Conservation (phyloP, 2,113 vertebrate genomes). For the Ranitomeya variabilis region DNA sequence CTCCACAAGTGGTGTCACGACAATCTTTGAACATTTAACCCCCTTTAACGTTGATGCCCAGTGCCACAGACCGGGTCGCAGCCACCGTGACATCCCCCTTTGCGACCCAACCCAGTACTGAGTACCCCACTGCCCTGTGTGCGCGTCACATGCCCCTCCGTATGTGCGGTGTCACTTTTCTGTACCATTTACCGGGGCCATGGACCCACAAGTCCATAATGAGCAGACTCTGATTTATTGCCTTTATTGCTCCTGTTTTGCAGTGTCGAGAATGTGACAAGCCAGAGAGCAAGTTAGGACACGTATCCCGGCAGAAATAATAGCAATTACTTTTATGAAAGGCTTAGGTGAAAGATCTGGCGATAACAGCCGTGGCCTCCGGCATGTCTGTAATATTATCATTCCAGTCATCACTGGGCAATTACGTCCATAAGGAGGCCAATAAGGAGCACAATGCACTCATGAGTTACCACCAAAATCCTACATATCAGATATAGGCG, state of each 20-base stretch:
- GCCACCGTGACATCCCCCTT: no score
- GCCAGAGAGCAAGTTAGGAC: not conserved
- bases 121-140: not conserved
- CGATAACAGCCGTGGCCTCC: not conserved
- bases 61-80: no score
- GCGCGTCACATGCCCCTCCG: not conserved
- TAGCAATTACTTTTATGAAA: not conserved
- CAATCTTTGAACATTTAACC: no score
- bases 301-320: not conserved
- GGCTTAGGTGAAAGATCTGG: not conserved
- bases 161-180: not conserved
- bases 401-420: not conserved
- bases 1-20: no score
- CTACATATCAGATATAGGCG: not conserved
- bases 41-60: no score
- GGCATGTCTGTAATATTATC: not conserved
- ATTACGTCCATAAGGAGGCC: not conserved
- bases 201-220: not conserved
- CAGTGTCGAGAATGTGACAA: not conserved
- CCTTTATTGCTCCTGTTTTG: not conserved
- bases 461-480: not conserved
- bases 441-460: not conserved
- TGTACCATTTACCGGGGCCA: not conserved
- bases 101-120: no score
- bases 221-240: not conserved